Conservation (phyloP, 2,888 invertebrate species). For the Noctua pronuba region DNA sequence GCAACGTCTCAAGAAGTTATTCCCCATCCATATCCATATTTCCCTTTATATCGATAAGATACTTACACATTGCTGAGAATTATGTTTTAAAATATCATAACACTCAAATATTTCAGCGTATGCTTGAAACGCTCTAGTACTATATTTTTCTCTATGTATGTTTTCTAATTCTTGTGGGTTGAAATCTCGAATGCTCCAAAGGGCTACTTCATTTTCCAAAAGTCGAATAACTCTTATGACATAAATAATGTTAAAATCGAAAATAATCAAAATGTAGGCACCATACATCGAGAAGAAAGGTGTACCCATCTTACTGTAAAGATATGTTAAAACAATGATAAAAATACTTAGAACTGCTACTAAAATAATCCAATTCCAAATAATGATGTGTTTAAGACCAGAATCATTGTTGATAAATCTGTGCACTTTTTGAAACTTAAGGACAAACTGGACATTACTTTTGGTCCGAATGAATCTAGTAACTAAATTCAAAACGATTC, state of each 20-base stretch:
- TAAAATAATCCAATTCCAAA: conserved; percentile 43
- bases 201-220: conserved; percentile 6
- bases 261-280: not conserved
- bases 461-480: not conserved
- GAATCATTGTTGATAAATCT: conserved; percentile 20
- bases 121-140: conserved; percentile 23
- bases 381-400: not conserved
- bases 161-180: not conserved
- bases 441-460: not conserved
- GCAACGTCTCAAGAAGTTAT: not conserved
- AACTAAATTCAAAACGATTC: not conserved
- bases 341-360: not conserved
- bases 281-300: not conserved
- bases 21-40: no score
- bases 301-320: not conserved
- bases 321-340: not conserved
- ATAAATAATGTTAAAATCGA: conserved; percentile 26
- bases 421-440: conserved; percentile 32
- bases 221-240: not conserved
- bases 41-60: not conserved
- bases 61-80: conserved; percentile 28
- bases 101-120: conserved; percentile 42
- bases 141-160: not conserved
- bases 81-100: conserved; percentile 19
- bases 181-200: conserved; percentile 13